Evolutionary conservation across 2,797 vertebrate species (phyloP).

Genomic region (Novumbra hubbsi): DNA sequence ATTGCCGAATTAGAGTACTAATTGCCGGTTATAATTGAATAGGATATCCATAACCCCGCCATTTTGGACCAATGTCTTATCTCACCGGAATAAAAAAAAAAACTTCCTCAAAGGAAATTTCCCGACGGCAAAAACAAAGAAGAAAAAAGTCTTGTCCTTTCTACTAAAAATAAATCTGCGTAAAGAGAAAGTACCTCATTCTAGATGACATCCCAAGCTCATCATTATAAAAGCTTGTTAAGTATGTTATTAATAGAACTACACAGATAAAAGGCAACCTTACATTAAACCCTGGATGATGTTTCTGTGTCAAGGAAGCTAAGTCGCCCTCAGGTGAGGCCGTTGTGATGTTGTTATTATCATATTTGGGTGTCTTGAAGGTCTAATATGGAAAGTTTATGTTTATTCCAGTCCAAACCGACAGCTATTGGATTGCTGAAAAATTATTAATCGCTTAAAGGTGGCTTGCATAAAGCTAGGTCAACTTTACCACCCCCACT

Average conservation of each 20-base stretch:
- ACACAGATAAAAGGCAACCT: conserved; percentile 51
- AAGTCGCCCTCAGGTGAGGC: conserved; percentile 28
- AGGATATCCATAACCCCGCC: background rate
- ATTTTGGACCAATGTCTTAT: background rate
- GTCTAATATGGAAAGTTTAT: no score
- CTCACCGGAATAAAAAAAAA: conserved; percentile 6
- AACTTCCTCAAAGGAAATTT: background rate
- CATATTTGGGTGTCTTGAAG: background rate
- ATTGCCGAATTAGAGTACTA: no score
- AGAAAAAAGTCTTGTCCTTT: background rate
- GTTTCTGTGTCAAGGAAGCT: conserved; percentile 33
- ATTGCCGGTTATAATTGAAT: background rate
- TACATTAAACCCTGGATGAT: conserved; percentile 33
- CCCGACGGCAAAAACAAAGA: background rate
- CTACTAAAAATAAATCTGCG: background rate
- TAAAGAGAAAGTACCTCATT: conserved; percentile 30
- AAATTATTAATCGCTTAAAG: no score
- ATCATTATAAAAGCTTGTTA: conserved; percentile 57
- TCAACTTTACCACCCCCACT: no score
- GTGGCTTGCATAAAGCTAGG: no score
- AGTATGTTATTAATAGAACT: conserved; percentile 54
- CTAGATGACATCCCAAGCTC: conserved; percentile 22
- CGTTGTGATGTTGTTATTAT: background rate
- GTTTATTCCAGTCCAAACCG: no score
- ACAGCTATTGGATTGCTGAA: no score